Percentiles rank a stretch among this genome's conserved stretches.
These are phyloP conservation scores for Drosophila anomelani DNA, from an alignment of 2,888 invertebrate species.

Conservation along the genomic window DNA sequence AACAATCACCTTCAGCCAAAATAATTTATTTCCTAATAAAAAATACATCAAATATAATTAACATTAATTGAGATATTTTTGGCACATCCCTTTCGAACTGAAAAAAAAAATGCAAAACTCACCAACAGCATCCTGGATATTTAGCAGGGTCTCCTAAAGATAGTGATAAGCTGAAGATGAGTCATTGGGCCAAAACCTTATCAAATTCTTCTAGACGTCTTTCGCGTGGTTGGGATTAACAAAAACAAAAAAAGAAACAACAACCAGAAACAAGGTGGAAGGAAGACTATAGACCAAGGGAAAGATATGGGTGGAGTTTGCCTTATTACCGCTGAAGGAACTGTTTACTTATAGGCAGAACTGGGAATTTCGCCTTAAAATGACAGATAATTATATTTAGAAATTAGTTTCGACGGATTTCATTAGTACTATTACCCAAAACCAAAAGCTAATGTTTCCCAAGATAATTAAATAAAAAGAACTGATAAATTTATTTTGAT, in stretches of 20 bases:
- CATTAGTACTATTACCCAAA: too few relatives aligned
- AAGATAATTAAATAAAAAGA: too few relatives aligned
- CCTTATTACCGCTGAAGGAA: conserved; percentile 53
- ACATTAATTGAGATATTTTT: conserved; percentile 1
- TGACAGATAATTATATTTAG: too few relatives aligned
- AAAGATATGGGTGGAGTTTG: neutral
- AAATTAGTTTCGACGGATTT: too few relatives aligned
- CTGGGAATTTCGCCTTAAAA: too few relatives aligned
- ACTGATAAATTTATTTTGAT: too few relatives aligned
- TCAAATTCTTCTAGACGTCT: conserved; percentile 55
- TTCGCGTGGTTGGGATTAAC: neutral
- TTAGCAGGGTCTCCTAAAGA: conserved; percentile 7
- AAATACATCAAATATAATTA: neutral
- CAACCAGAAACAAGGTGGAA: conserved; percentile 17
- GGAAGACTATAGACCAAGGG: neutral
- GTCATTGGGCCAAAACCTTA: conserved; percentile 50
- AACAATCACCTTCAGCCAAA: too few relatives aligned
- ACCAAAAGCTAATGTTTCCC: too few relatives aligned
- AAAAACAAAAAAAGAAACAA: neutral
- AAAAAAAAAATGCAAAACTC: conserved; percentile 24
- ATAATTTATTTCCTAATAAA: too few relatives aligned
- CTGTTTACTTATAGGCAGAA: too few relatives aligned
- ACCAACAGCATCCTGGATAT: conserved; percentile 2
- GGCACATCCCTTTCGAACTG: neutral
- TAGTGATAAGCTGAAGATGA: conserved; percentile 4